These are phyloP conservation scores for Craniophora ligustri DNA, from an alignment of 2,888 invertebrate species.

Conservation along the genomic window DNA sequence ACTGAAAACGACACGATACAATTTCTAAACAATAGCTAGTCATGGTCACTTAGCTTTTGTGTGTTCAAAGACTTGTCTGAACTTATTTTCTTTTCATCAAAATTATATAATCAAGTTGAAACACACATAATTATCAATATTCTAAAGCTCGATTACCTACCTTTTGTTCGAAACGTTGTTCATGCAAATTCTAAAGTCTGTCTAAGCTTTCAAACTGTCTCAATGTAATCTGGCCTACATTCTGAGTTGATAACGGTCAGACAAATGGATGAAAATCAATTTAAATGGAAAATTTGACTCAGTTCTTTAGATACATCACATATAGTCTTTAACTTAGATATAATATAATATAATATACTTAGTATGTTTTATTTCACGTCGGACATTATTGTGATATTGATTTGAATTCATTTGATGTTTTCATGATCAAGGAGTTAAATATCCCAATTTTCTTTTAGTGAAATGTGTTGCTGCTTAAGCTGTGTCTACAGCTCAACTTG, in stretches of 20 bases:
- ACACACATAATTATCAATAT: not conserved
- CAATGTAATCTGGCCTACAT: slow-evolving; percentile 20
- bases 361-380: too few species aligned
- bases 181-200: slow-evolving; percentile 7
- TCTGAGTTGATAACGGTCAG: slow-evolving; percentile 27
- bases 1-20: slow-evolving; percentile 10
- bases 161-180: slow-evolving; percentile 9
- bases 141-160: not conserved
- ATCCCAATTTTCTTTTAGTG: too few species aligned
- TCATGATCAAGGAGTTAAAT: too few species aligned
- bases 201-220: slow-evolving; percentile 11
- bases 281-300: slow-evolving; percentile 2
- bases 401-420: too few species aligned
- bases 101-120: not conserved
- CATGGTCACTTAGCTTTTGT: not conserved
- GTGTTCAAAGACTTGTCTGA: not conserved
- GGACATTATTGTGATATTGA: too few species aligned
- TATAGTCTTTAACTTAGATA: too few species aligned
- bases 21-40: slow-evolving; percentile 23
- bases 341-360: too few species aligned
- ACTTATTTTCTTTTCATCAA: not conserved
- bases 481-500: too few species aligned
- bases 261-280: slow-evolving; percentile 27
- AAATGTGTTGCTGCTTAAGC: too few species aligned
- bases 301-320: too few species aligned